These are phyloP conservation scores for Herpailurus yagouaroundi DNA, from an alignment of 2,113 vertebrate genomes.

Conservation along the genomic window DNA sequence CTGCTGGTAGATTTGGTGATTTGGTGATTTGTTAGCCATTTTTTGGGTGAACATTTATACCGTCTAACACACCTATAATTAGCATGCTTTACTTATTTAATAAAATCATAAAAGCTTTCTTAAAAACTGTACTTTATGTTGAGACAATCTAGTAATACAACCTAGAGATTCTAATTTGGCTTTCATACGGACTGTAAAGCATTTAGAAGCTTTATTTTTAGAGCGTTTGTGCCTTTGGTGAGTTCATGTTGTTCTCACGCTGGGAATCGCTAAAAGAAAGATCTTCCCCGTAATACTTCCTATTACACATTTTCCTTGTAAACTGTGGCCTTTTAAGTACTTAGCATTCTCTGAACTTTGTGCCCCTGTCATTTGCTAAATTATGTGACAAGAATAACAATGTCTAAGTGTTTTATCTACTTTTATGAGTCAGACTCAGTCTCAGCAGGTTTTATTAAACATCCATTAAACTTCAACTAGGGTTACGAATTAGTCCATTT, in stretches of 20 bases:
- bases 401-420: constrained; percentile 37
- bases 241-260: neutral
- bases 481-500: constrained; percentile 26
- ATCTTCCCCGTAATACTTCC: neutral
- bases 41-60: neutral
- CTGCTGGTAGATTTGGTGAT: neutral
- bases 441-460: constrained; percentile 61
- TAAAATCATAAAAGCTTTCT: neutral
- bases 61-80: neutral
- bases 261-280: constrained; percentile 56
- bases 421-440: constrained; percentile 7
- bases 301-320: constrained; percentile 48
- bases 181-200: neutral
- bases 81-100: neutral
- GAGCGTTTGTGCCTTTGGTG: constrained; percentile 45
- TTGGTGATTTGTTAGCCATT: neutral
- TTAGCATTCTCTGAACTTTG: constrained; percentile 67
- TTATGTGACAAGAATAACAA: constrained; percentile 53
- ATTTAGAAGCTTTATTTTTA: constrained; percentile 40
- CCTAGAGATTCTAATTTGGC: neutral
- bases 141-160: neutral
- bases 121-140: neutral
- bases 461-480: constrained; percentile 51
- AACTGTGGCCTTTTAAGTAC: constrained; percentile 63
- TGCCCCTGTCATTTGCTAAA: constrained; percentile 67